A percentile compares a stretch with the other conserved stretches of the same genome.
Evolutionary conservation across 2,888 invertebrate species (phyloP).

Genomic region (Nematopogon swammerdamellus): DNA sequence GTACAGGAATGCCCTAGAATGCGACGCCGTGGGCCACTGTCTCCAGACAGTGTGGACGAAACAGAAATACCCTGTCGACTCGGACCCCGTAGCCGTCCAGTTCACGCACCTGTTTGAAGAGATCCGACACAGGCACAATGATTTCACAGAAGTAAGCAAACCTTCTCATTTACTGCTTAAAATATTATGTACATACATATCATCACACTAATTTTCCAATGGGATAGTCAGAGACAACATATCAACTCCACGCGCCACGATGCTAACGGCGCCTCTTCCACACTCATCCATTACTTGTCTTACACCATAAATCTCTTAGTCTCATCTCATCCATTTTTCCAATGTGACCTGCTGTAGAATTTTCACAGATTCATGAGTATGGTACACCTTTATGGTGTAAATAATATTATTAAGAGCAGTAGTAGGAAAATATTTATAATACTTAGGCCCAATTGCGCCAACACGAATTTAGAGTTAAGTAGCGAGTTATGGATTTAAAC

Average conservation of each 20-base stretch:
- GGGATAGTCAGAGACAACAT: not conserved
- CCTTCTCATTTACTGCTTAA: not conserved
- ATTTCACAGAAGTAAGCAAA: conserved; percentile 34
- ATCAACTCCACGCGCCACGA: not conserved
- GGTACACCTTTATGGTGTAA: no score
- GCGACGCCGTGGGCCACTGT: conserved; percentile 78
- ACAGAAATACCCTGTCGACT: conserved; percentile 59
- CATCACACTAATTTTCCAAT: not conserved
- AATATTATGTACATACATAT: not conserved
- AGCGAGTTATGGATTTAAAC: no score
- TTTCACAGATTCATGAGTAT: no score
- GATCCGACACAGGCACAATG: conserved; percentile 39
- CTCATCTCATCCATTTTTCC: no score
- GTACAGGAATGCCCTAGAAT: conserved; percentile 70
- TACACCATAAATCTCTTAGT: no score
- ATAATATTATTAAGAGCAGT: no score
- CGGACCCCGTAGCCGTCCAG: conserved; percentile 72
- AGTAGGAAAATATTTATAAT: no score
- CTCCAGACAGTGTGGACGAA: conserved; percentile 79
- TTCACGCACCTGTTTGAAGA: conserved; percentile 50
- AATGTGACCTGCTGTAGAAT: no score
- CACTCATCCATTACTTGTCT: no score
- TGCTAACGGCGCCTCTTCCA: no score
- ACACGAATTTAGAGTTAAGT: no score
- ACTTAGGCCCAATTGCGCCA: no score